Conservation (phyloP, 2,888 invertebrate genomes). For the Dryomyza anilis region DNA sequence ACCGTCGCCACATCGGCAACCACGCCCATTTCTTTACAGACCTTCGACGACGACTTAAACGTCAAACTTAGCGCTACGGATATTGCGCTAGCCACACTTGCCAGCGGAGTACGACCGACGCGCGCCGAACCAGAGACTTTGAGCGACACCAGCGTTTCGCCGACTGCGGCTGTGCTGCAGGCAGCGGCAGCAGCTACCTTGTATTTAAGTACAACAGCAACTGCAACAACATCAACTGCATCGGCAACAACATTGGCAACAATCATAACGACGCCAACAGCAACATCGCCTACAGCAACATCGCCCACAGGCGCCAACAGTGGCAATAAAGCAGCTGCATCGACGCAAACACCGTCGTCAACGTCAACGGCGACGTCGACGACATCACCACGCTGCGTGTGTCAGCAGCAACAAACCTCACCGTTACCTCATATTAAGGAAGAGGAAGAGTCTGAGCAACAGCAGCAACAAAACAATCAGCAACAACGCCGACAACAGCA, state of each 20-base stretch:
- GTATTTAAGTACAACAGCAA: slow-evolving; percentile 29
- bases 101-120: slow-evolving; percentile 51
- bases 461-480: slow-evolving; percentile 51
- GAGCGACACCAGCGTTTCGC: slow-evolving; percentile 54
- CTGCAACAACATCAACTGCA: slow-evolving; percentile 30
- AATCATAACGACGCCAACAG: slow-evolving; percentile 34
- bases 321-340: slow-evolving; percentile 14
- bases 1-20: slow-evolving; percentile 54
- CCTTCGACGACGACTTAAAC: slow-evolving; percentile 46
- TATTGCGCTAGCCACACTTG: slow-evolving; percentile 52
- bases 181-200: slow-evolving; percentile 36
- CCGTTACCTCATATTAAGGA: slow-evolving; percentile 83
- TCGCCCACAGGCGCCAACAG: background rate
- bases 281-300: slow-evolving; percentile 33
- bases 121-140: slow-evolving; percentile 54
- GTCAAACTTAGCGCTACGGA: slow-evolving; percentile 50
- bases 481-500: slow-evolving; percentile 53
- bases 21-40: slow-evolving; percentile 54
- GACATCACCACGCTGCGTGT: slow-evolving; percentile 34
- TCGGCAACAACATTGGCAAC: slow-evolving; percentile 33
- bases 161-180: slow-evolving; percentile 49
- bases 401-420: slow-evolving; percentile 65
- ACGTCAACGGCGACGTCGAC: slow-evolving; percentile 38
- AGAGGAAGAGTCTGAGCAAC: slow-evolving; percentile 70
- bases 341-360: slow-evolving; percentile 35